Base-by-base conservation (phyloP, 1,140 invertebrate species). In the Dinoponera quadriceps region DNA sequence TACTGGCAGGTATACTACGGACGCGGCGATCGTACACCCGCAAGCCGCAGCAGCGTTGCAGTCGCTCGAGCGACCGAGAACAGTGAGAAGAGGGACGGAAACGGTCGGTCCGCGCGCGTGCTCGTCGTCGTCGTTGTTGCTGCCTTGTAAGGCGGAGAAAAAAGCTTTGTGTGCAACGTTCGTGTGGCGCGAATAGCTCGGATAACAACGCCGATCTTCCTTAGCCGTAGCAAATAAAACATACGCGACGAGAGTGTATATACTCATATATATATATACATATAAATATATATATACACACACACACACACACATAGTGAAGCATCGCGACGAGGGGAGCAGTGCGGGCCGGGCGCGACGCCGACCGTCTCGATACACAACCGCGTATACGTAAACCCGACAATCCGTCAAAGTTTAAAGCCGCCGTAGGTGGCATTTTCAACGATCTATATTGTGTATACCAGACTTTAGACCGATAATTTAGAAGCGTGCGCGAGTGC, bases 351-450 rank as follows among this genome's bases (percentile, higher is more conserved):
- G 77, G 78, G 59, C 82, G 73, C 85, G 69, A 87, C 85, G 85
- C 85, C 85, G 86, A 87, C 86, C 86, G 74, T 84, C 65, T 82
- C 84, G 80, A 83, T n/a, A n/a, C 54, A 82, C 82, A 91, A 87
- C 83, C 89, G 85, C 78, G 92, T 92, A 92, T 92, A 92, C 92
- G 91, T 90, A 91, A 92, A 89, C 83, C 81, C 91, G 91, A 92
- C 91, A 91, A 92, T 92, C 91, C 91, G 91, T 91, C 91, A 88
- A 90, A 68, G 27, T 85, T 84, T 81, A 75, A 84, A 74, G 83
- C 75, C 75, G 71, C 71, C 69, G 63, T 69, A 88, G 86, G 74
- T 74, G 81, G 57, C 63, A 84, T 84, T 86, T 81, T 88, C 65
- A 62, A 75, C 75, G 48, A 54, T 69, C 74, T 65, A 63, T 87